A percentile compares a stretch with the other conserved stretches of the same genome.
Conservation (phyloP, 2,888 invertebrate species). For the Rotaria magnacalcarata region DNA sequence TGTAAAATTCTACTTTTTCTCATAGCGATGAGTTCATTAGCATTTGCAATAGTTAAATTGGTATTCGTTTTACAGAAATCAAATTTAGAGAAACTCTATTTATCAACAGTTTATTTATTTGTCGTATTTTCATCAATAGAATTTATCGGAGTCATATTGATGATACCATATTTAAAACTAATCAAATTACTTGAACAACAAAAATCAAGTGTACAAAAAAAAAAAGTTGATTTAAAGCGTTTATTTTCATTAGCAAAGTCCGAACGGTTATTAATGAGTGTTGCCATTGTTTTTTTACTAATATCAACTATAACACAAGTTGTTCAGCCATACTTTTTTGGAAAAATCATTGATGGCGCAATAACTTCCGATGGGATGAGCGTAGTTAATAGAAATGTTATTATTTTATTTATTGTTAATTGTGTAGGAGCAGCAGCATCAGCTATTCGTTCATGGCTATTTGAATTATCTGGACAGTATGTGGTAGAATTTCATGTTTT, state of each 20-base stretch:
- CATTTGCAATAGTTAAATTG: background rate
- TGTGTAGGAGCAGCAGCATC: slow-evolving; percentile 51
- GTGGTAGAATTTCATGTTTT: background rate
- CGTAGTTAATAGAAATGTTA: slow-evolving; percentile 52
- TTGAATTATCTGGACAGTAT: slow-evolving; percentile 54
- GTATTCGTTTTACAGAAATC: background rate
- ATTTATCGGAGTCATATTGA: background rate
- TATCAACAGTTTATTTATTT: slow-evolving; percentile 18
- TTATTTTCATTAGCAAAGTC: slow-evolving; percentile 53
- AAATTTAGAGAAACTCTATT: background rate
- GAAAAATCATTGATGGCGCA: slow-evolving; percentile 56
- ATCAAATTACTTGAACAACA: background rate
- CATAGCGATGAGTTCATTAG: background rate
- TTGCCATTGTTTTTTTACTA: slow-evolving; percentile 49
- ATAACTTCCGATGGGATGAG: slow-evolving; percentile 53
- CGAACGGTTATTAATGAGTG: slow-evolving; percentile 49
- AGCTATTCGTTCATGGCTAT: slow-evolving; percentile 53
- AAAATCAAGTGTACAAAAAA: slow-evolving; percentile 48
- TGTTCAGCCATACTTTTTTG: slow-evolving; percentile 56
- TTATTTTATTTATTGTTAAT: slow-evolving; percentile 53
- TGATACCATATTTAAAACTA: slow-evolving; percentile 10
- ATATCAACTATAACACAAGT: slow-evolving; percentile 52
- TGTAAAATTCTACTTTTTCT: background rate
- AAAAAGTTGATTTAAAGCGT: slow-evolving; percentile 50
- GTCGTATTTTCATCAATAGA: slow-evolving; percentile 12